Evolutionary conservation across 2,797 vertebrate species (phyloP).

Genomic region (Coregonus sp.): DNA sequence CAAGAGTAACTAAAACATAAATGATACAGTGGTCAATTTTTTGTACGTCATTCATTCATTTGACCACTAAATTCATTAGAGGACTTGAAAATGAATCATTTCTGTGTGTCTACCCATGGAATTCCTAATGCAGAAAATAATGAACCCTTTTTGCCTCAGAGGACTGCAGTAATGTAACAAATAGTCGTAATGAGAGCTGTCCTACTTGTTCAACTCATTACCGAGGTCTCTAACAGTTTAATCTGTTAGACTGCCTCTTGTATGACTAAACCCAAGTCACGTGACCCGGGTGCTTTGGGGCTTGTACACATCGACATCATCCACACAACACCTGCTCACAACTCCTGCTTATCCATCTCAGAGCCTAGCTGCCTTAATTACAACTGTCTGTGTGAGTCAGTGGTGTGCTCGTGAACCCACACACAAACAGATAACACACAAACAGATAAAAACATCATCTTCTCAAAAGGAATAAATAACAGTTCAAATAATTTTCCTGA

Average conservation of each 20-base stretch:
- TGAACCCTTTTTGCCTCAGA: slow-evolving; percentile 41
- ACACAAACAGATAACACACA: slow-evolving; percentile 47
- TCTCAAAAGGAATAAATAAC: slow-evolving; percentile 54
- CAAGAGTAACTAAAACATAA: background rate
- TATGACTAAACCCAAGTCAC: slow-evolving; percentile 43
- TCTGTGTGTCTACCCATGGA: slow-evolving; percentile 31
- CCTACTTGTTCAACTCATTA: slow-evolving; percentile 73
- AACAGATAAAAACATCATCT: slow-evolving; percentile 47
- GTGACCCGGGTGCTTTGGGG: slow-evolving; percentile 42
- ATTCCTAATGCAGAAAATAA: slow-evolving; percentile 56
- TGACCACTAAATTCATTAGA: slow-evolving; percentile 45
- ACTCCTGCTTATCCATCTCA: slow-evolving; percentile 58
- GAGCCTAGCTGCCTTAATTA: slow-evolving; percentile 65
- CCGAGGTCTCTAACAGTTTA: slow-evolving; percentile 54
- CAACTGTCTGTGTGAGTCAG: slow-evolving; percentile 68
- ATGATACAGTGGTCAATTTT: background rate
- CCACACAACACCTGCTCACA: slow-evolving; percentile 36
- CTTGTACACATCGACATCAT: slow-evolving; percentile 52
- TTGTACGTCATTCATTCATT: background rate
- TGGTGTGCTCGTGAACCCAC: slow-evolving; percentile 44
- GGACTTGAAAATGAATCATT: slow-evolving; percentile 41
- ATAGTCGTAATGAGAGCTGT: slow-evolving; percentile 70
- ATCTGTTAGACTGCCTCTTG: slow-evolving; percentile 54
- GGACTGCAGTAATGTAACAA: slow-evolving; percentile 43
- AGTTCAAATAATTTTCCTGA: slow-evolving; percentile 21